Percentiles rank a stretch among this genome's conserved stretches.
These are phyloP conservation scores for Apostichopus parvimensis DNA, from an alignment of 35 echinoderm and acorn worm genomes.

Conservation along the genomic window DNA sequence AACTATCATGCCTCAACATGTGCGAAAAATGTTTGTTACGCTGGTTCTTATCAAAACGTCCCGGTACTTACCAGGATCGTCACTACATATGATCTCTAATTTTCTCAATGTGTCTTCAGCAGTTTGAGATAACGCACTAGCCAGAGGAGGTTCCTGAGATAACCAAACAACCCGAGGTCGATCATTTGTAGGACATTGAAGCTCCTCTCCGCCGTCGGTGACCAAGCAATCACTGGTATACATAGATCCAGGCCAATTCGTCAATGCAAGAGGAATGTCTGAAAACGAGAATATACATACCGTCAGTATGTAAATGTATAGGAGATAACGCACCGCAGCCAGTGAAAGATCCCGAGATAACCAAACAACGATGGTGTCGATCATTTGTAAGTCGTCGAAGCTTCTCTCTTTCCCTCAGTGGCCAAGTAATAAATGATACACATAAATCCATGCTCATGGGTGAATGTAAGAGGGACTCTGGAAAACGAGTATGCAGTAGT, in stretches of 20 bases:
- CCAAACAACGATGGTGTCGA: slow-evolving; percentile 10
- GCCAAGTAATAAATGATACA: slow-evolving; percentile 17
- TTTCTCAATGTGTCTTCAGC: not conserved
- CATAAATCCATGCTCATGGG: slow-evolving; percentile 1
- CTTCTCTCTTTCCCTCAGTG: not conserved
- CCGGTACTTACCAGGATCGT: slow-evolving; percentile 12
- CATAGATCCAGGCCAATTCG: slow-evolving; percentile 49
- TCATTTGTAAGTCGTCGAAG: not conserved
- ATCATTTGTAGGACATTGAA: not conserved
- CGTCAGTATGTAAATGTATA: no score
- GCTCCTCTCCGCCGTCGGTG: not conserved
- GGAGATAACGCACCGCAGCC: slow-evolving; percentile 4
- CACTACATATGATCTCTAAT: not conserved
- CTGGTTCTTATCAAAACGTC: no score
- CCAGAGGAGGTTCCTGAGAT: slow-evolving; percentile 10
- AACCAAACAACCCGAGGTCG: slow-evolving; percentile 24
- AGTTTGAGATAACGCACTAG: slow-evolving; percentile 34
- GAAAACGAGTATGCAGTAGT: not conserved
- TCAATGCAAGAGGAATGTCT: slow-evolving; percentile 38
- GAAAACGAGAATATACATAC: not conserved
- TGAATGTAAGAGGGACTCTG: not conserved
- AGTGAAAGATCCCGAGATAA: slow-evolving; percentile 10
- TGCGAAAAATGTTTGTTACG: no score
- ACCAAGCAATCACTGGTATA: slow-evolving; percentile 15
- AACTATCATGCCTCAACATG: no score